Evolutionary conservation across 2,888 invertebrate genomes (phyloP).

Genomic region (Andricus curvator): DNA sequence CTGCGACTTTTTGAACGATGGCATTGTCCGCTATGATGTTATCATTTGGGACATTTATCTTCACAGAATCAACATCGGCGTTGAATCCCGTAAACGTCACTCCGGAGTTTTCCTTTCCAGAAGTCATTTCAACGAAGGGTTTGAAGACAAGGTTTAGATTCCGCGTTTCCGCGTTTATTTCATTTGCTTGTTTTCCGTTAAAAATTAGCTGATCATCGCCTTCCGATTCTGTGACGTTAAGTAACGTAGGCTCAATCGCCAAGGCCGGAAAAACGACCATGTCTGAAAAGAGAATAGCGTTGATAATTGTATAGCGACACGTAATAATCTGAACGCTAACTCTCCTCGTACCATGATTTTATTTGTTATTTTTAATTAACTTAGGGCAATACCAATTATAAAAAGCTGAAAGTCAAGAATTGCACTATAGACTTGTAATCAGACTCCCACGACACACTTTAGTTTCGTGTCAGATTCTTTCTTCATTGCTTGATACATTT

Average conservation of each 20-base stretch:
- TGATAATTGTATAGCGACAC: neutral
- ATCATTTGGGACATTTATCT: constrained; percentile 60
- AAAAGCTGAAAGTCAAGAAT: neutral
- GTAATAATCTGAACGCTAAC: neutral
- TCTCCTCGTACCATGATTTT: neutral
- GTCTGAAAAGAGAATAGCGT: constrained; percentile 59
- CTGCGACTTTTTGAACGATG: constrained; percentile 69
- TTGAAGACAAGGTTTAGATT: constrained; percentile 46
- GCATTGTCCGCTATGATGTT: constrained; percentile 64
- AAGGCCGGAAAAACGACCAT: constrained; percentile 74
- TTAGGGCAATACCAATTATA: neutral
- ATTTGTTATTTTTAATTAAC: neutral
- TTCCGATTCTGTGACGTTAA: constrained; percentile 57
- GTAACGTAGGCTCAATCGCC: constrained; percentile 67
- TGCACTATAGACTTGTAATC: neutral
- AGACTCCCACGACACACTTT: too few relatives aligned
- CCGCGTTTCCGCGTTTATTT: constrained; percentile 44
- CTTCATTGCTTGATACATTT: neutral
- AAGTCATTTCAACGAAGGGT: constrained; percentile 48
- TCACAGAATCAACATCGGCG: constrained; percentile 53
- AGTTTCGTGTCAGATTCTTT: neutral
- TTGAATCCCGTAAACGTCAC: constrained; percentile 55
- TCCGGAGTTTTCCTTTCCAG: constrained; percentile 61
- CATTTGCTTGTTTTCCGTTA: constrained; percentile 53
- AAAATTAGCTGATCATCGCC: constrained; percentile 45